phyloP scores from a whole-genome alignment of 2,888 invertebrate species.

The Portevinia maculata region DNA sequence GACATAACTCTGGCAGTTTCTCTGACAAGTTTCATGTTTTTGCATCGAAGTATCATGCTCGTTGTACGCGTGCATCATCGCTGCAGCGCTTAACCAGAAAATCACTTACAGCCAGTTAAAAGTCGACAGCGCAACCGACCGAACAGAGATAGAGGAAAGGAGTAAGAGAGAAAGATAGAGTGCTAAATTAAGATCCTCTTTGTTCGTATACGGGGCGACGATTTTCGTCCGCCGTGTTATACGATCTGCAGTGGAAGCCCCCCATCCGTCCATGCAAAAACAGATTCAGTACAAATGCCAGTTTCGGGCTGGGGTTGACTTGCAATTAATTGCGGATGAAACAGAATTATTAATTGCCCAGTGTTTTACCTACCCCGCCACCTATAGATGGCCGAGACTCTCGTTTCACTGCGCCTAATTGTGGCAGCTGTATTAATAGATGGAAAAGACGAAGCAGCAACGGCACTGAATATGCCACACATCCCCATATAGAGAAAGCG shows the following conservation, averaged over 20 bases:
- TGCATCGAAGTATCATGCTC: constrained; percentile 66
- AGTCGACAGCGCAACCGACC: constrained; percentile 66
- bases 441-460: constrained; percentile 59
- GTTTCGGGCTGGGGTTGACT: constrained; percentile 77
- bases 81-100: constrained; percentile 73
- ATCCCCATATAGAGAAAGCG: constrained; percentile 66
- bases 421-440: constrained; percentile 74
- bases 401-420: constrained; percentile 70
- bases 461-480: constrained; percentile 42
- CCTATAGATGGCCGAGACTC: constrained; percentile 41
- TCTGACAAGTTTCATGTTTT: constrained; percentile 73
- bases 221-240: constrained; percentile 45
- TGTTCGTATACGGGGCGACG: background rate
- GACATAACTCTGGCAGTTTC: constrained; percentile 72
- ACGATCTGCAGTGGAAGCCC: constrained; percentile 10
- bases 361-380: constrained; percentile 21
- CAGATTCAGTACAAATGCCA: constrained; percentile 59
- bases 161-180: too few species aligned
- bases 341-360: constrained; percentile 81
- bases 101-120: constrained; percentile 73
- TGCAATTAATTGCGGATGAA: constrained; percentile 82
- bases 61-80: constrained; percentile 70
- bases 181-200: constrained; percentile 72
- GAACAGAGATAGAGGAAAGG: constrained; percentile 14
- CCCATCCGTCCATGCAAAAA: too few species aligned